Base-by-base conservation (phyloP, 2,888 invertebrate species). In the Eupithecia exiguata region DNA sequence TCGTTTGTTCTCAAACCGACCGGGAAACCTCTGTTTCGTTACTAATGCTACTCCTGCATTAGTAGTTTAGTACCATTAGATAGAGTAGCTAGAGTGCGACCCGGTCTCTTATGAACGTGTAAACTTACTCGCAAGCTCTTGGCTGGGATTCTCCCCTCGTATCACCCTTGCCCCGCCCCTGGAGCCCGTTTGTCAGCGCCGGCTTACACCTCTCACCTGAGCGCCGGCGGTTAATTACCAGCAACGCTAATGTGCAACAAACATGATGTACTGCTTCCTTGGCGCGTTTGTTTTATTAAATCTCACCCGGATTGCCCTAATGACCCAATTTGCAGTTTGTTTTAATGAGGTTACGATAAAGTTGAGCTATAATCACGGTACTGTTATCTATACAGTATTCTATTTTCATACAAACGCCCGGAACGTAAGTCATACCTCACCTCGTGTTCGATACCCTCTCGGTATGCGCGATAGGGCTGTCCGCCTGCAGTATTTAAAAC, bases 221-320 rank as follows among this genome's bases (percentile, higher is more conserved):
- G 69, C 69, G 69, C 74, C 21, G 65, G 49, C 71, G 84, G 89
- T 92, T 93, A 93, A 94, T 94, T 93, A 89, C 89, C 84, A 89
- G 85, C 89, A 87, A 86, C 84, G 88, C 82, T 91, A 90, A 90
- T 89, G 89, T 88, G 87, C 88, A 84, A 86, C 86, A 84, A 86
- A 87, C 85, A 88, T 92, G 93, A 94, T 92, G 86, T 87, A 93
- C 86, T 83, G 90, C 84, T 93, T 93, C 93, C 93, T 87, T 84
- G 86, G 81, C 80, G 79, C 79, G 77, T 82, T 83, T 82, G 81
- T 86, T 81, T 85, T 82, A 84, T 87, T 87, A 83, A 79, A 85
- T 83, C 77, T 74, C 71, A 78, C 66, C 81, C 75, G 76, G 84
- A 81, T 82, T 78, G 80, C 82, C 80, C 78, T 82, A 80, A 78